These are phyloP conservation scores for Hydrophis major DNA, from an alignment of 2,797 vertebrate species.

Conservation along the genomic window DNA sequence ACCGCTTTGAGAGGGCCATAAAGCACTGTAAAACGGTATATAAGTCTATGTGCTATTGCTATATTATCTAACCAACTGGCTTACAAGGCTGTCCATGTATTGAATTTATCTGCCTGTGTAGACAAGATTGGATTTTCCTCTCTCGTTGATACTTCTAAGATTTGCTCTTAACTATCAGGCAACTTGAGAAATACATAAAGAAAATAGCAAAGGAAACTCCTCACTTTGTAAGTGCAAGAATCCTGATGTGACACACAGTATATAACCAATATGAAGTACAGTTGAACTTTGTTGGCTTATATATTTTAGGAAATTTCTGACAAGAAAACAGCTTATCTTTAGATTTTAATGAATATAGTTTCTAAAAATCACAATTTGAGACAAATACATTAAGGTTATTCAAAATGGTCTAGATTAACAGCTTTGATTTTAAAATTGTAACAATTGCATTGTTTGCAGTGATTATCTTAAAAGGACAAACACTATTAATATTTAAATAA, in stretches of 20 bases:
- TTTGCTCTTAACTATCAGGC: background rate
- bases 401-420: background rate
- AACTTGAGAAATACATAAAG: background rate
- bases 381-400: background rate
- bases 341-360: background rate
- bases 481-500: background rate
- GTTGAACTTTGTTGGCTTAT: background rate
- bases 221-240: background rate
- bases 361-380: background rate
- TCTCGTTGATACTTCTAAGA: background rate
- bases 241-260: background rate
- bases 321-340: background rate
- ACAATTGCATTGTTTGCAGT: background rate
- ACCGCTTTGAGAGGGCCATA: too few relatives aligned
- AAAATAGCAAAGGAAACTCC: background rate
- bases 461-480: background rate
- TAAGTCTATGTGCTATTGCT: too few relatives aligned
- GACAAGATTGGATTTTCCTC: background rate
- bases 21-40: too few relatives aligned
- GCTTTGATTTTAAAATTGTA: background rate
- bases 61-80: background rate
- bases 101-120: background rate
- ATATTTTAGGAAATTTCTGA: background rate
- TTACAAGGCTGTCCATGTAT: background rate
- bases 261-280: background rate